These are phyloP conservation scores for Myotis vivesi DNA, from an alignment of 2,797 vertebrate genomes.

Conservation along the genomic window DNA sequence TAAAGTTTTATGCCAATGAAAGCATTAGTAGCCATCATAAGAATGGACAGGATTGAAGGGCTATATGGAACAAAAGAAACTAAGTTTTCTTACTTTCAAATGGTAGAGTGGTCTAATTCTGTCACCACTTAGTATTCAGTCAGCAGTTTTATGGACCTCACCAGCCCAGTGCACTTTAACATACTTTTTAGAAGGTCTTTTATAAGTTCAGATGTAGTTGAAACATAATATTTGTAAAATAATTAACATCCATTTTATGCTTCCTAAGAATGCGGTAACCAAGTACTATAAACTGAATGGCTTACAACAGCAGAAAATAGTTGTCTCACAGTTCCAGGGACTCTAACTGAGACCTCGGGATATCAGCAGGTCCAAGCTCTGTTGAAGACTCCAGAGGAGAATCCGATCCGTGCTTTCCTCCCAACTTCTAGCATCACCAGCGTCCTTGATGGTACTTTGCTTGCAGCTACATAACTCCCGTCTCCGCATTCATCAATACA, in stretches of 20 bases:
- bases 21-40: too few relatives aligned
- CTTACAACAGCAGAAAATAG: neutral
- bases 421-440: neutral
- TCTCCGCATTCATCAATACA: too few relatives aligned
- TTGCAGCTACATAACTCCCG: rapidly evolving
- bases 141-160: neutral
- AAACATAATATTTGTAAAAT: neutral
- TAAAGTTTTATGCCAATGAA: neutral
- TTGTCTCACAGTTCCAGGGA: neutral
- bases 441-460: too few relatives aligned
- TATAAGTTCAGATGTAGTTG: neutral
- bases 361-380: too few relatives aligned
- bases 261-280: neutral
- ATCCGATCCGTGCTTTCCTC: neutral
- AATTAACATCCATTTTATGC: too few relatives aligned
- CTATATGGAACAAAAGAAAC: neutral
- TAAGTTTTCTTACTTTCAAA: neutral
- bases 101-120: neutral
- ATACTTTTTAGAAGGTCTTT: neutral
- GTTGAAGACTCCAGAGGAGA: neutral
- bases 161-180: neutral
- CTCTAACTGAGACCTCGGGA: rapidly evolving
- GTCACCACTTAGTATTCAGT: neutral
- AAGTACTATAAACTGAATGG: neutral
- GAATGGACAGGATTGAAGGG: neutral